These are phyloP conservation scores for Illadopsis cleaveri DNA, from an alignment of 2,113 vertebrate species.

Conservation along the genomic window DNA sequence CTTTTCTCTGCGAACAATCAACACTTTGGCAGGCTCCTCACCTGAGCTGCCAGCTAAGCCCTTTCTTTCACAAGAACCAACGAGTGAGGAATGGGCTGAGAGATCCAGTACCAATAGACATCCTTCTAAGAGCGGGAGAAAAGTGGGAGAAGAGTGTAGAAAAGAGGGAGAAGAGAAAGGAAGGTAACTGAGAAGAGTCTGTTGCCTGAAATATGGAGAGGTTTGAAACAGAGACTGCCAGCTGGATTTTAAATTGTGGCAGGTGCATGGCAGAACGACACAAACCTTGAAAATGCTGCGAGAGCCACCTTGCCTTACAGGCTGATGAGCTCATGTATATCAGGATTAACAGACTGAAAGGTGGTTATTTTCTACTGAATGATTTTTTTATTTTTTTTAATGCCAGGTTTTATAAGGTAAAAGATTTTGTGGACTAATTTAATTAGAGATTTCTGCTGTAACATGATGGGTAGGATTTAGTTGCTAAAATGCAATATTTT, in stretches of 20 bases:
- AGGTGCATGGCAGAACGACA: not conserved
- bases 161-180: not conserved
- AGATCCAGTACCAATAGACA: constrained; percentile 29
- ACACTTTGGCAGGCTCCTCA: constrained; percentile 22
- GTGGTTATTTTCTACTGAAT: not conserved
- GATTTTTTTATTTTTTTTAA: not conserved
- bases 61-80: not conserved
- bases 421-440: not conserved
- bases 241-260: not conserved
- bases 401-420: not conserved
- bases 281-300: not conserved
- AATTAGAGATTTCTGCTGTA: not conserved
- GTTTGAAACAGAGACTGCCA: not conserved
- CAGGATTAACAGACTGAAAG: not conserved
- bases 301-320: not conserved
- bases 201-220: not conserved
- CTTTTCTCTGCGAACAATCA: not conserved
- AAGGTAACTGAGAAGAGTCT: not conserved
- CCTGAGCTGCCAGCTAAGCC: constrained; percentile 35
- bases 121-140: not conserved
- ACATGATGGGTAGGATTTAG: not conserved
- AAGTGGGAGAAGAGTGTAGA: not conserved
- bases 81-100: not conserved
- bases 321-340: not conserved
- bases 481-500: not conserved